Percentiles rank a stretch among this genome's conserved stretches.
Conservation (phyloP, 2,113 vertebrate genomes). For the Agapornis roseicollis region DNA sequence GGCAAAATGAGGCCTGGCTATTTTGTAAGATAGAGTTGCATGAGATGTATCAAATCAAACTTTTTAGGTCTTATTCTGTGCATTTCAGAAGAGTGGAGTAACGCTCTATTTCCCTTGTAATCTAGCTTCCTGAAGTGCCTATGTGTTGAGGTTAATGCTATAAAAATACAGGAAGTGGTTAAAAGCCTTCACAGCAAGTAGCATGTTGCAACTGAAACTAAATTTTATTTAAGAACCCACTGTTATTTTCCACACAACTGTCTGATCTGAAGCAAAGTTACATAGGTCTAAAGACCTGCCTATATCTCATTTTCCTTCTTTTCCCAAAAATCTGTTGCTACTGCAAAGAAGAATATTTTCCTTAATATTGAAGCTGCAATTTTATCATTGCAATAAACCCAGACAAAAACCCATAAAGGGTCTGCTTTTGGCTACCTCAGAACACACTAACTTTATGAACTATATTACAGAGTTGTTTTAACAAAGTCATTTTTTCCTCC, state of each 20-base stretch:
- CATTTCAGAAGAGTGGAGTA: not conserved
- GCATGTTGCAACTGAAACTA: not conserved
- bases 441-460: not conserved
- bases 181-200: not conserved
- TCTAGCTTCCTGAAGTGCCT: not conserved
- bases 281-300: not conserved
- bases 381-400: not conserved
- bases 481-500: not conserved
- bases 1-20: not conserved
- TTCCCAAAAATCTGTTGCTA: not conserved
- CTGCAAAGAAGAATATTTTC: not conserved
- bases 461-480: not conserved
- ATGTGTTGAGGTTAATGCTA: not conserved
- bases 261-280: not conserved
- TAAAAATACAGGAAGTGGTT: constrained; percentile 20
- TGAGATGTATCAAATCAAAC: not conserved
- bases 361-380: not conserved
- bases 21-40: not conserved
- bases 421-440: not conserved
- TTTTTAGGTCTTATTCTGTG: not conserved
- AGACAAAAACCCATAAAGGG: not conserved
- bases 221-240: not conserved
- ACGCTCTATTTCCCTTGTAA: not conserved
- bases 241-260: not conserved
- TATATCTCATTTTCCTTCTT: not conserved